Conservation (phyloP, 2,888 invertebrate genomes). For the Chouioia cunea region DNA sequence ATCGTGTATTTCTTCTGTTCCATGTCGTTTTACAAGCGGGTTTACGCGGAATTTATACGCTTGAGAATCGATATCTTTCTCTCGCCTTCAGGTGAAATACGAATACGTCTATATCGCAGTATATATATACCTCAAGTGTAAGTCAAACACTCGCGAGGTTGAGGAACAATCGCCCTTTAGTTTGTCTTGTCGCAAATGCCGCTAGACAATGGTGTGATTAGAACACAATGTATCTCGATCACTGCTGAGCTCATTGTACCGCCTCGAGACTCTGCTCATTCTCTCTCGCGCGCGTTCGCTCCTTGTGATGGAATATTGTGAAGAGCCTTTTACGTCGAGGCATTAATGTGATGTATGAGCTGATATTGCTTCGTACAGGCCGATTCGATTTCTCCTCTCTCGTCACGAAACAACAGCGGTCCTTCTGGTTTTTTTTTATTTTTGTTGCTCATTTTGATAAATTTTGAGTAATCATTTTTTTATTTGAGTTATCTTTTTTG, state of each 20-base stretch:
- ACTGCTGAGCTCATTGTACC: slow-evolving; percentile 17
- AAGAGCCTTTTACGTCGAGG: slow-evolving; percentile 42
- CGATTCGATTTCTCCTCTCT: slow-evolving; percentile 47
- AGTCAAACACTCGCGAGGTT: too few relatives aligned
- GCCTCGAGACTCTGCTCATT: not conserved
- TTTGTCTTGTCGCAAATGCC: not conserved
- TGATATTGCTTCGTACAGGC: slow-evolving; percentile 48
- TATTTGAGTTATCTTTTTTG: too few relatives aligned
- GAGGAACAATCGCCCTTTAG: not conserved
- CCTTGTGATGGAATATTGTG: not conserved
- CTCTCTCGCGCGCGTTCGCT: not conserved
- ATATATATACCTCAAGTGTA: too few relatives aligned
- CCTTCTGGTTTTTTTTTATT: not conserved
- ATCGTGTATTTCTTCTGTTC: too few relatives aligned
- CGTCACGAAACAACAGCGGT: too few relatives aligned
- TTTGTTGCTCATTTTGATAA: slow-evolving; percentile 42
- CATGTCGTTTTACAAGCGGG: too few relatives aligned
- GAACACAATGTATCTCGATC: slow-evolving; percentile 55
- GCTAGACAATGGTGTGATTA: slow-evolving; percentile 61
- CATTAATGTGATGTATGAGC: slow-evolving; percentile 58
- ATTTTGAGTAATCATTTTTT: too few relatives aligned
- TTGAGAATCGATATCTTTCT: too few relatives aligned
- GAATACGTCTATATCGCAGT: too few relatives aligned
- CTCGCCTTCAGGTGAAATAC: too few relatives aligned
- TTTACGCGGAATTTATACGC: too few relatives aligned